Percentiles rank a stretch among this genome's conserved stretches.
Conservation (phyloP, 2,113 vertebrate genomes). For the Probosciger aterrimus region DNA sequence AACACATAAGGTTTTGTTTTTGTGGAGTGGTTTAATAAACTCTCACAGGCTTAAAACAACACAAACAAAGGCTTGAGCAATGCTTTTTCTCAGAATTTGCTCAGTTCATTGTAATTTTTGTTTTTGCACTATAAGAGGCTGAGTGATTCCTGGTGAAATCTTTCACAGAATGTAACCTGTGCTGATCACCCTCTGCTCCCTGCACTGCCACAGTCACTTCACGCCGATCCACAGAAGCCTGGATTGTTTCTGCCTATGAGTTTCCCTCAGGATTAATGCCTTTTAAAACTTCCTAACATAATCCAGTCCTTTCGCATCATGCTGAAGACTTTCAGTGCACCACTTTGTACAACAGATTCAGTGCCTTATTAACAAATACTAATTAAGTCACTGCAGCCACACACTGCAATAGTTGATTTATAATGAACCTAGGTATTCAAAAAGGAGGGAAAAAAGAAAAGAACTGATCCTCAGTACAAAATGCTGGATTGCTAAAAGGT, state of each 20-base stretch:
- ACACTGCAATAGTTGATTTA: neutral
- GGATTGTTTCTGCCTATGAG: neutral
- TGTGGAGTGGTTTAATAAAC: neutral
- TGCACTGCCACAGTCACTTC: neutral
- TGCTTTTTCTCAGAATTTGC: neutral
- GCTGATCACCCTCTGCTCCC: neutral
- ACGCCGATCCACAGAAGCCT: neutral
- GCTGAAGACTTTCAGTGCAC: neutral
- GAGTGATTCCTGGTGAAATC: neutral
- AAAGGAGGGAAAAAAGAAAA: neutral
- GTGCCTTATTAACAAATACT: neutral
- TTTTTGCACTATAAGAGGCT: neutral
- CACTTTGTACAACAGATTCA: neutral
- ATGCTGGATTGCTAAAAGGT: neutral
- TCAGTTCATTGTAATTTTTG: neutral
- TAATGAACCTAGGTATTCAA: neutral
- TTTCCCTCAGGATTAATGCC: neutral
- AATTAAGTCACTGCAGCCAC: neutral
- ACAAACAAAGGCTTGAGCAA: neutral
- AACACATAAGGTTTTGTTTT: neutral
- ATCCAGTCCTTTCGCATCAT: neutral
- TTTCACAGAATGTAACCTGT: neutral
- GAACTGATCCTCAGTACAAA: neutral
- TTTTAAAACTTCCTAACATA: constrained; percentile 8
- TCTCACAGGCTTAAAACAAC: neutral